A percentile compares a stretch with the other conserved stretches of the same genome.
Evolutionary conservation across 2,888 invertebrate genomes (phyloP).

Genomic region (Selenia dentaria): DNA sequence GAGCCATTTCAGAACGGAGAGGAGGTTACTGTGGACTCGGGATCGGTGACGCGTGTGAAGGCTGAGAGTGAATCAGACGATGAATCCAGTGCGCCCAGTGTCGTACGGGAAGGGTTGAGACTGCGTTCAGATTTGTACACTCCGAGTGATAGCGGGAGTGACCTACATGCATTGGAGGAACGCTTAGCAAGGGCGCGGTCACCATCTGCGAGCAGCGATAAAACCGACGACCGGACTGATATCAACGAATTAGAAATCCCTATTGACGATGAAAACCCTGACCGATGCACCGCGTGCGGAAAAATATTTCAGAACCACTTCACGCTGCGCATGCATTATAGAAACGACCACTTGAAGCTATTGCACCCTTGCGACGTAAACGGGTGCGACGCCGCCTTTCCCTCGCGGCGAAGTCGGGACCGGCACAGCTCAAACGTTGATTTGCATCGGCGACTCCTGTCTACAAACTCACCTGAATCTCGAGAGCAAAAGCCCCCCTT

Average conservation of each 20-base stretch:
- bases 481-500: conserved; percentile 82
- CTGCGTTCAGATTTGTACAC: conserved; percentile 77
- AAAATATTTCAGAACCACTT: conserved; percentile 96
- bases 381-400: conserved; percentile 96
- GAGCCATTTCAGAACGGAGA: conserved; percentile 78
- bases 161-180: conserved; percentile 78
- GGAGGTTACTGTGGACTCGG: conserved; percentile 68
- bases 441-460: conserved; percentile 77
- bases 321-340: conserved; percentile 95
- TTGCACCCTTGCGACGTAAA: conserved; percentile 96
- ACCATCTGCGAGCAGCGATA: conserved; percentile 74
- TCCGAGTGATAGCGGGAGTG: conserved; percentile 80
- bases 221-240: conserved; percentile 57
- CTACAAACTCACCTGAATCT: conserved; percentile 75
- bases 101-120: conserved; percentile 75
- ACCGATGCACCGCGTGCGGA: conserved; percentile 93
- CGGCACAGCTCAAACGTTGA: conserved; percentile 85
- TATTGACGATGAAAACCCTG: conserved; percentile 94
- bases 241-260: conserved; percentile 89
- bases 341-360: conserved; percentile 95
- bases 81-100: conserved; percentile 77
- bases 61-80: conserved; percentile 82
- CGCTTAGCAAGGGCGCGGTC: conserved; percentile 80
- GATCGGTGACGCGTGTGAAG: conserved; percentile 69
- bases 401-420: conserved; percentile 89